Conservation (phyloP, 1,140 invertebrate genomes). For the Drosophila athabasca region DNA sequence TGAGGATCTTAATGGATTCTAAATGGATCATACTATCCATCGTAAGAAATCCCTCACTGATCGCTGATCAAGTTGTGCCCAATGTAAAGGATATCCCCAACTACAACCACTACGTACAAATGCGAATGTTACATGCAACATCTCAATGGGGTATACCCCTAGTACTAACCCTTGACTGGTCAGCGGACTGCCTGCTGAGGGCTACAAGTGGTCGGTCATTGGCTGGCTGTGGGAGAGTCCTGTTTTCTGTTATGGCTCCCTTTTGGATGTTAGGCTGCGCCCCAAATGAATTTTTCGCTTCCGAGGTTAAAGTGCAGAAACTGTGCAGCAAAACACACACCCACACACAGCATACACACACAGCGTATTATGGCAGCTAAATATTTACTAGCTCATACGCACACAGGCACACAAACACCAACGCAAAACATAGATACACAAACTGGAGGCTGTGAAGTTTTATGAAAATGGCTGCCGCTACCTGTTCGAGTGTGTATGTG, state of each 20-base stretch:
- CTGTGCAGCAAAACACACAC: constrained; percentile 30
- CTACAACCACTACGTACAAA: no score
- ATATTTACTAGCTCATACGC: constrained; percentile 55
- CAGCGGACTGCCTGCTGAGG: constrained; percentile 63
- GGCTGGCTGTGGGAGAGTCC: constrained; percentile 35
- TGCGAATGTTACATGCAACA: no score
- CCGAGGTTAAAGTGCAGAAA: constrained; percentile 66
- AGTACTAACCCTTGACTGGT: no score
- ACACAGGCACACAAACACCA: constrained; percentile 29
- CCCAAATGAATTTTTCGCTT: constrained; percentile 35
- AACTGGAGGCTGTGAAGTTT: constrained; percentile 34
- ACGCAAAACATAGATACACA: constrained; percentile 10
- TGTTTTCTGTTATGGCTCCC: no score
- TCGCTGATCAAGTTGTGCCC: no score
- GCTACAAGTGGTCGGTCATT: constrained; percentile 73
- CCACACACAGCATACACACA: constrained; percentile 19
- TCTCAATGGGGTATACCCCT: no score
- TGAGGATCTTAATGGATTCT: no score
- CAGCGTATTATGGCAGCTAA: constrained; percentile 36
- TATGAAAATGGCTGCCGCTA: constrained; percentile 45
- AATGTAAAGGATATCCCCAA: no score
- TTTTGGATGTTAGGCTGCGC: constrained; percentile 11
- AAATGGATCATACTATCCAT: no score
- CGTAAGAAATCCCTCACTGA: no score
- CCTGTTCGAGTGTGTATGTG: constrained; percentile 19